phyloP scores from a whole-genome alignment of 2,797 vertebrate genomes.

The Liparis tanakae region DNA sequence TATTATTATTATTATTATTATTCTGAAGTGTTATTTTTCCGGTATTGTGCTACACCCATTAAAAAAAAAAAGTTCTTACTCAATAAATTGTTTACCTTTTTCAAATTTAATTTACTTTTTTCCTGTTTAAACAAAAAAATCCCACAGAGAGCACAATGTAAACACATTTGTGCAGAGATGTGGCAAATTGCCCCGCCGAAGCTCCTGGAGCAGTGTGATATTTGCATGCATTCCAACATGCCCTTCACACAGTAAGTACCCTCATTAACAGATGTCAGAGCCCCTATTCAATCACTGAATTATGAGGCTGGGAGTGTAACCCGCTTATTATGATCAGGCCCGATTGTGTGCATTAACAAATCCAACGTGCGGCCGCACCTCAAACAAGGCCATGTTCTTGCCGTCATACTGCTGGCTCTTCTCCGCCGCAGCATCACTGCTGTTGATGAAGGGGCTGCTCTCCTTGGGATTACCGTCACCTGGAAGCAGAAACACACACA shows the following conservation, averaged over 20 bases:
- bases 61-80: conserved; percentile 13
- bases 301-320: conserved; percentile 36
- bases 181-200: conserved; percentile 40
- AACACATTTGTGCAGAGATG: conserved; percentile 45
- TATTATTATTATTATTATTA: too few species aligned
- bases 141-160: conserved; percentile 38
- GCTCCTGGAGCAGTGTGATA: conserved; percentile 42
- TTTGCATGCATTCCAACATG: conserved; percentile 57
- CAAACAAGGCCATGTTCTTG: conserved; percentile 98
- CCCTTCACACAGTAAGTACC: conserved; percentile 77
- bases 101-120: conserved; percentile 16
- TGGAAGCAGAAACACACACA: conserved; percentile 64
- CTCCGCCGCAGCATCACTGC: conserved; percentile 91
- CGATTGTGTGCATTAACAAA: conserved; percentile 30
- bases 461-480: conserved; percentile 98
- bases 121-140: conserved; percentile 35
- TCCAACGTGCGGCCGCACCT: conserved; percentile 81
- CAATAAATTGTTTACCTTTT: conserved; percentile 9
- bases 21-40: background rate
- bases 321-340: conserved; percentile 17
- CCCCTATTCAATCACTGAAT: conserved; percentile 64
- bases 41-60: background rate
- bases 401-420: conserved; percentile 94
- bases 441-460: conserved; percentile 99
- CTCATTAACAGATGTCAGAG: conserved; percentile 74